Evolutionary conservation across 2,888 invertebrate species (phyloP), one percentile per base, ranked within the genome.

Genomic region (Athalia cordata): DNA sequence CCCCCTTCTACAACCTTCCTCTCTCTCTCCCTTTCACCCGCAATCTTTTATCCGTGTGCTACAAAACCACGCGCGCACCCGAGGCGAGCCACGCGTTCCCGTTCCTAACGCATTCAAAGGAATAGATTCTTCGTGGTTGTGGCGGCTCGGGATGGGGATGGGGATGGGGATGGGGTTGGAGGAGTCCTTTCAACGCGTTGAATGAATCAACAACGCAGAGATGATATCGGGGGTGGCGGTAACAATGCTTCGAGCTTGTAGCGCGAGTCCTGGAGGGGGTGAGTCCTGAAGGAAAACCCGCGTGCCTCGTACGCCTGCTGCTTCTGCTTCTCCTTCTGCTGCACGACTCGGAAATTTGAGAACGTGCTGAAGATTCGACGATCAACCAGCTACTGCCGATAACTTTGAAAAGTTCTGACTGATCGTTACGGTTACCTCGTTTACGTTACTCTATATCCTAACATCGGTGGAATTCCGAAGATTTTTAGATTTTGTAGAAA

Each of bases 201-300:
- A 86, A 85, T 84, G 86, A 86, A 85, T 85, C 85, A 83, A 82
- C 84, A 81, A 82, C 83, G 75, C 43, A 74, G 75, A 75, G 83
- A 81, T 81, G 83, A 84, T 82, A 82, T 81, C 81, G 82, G 78
- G 82, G 83, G 82, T 81, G 77, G 80, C 80, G 64, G 81, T 82
- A 83, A 84, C 82, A 84, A 85, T 83, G 80, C 80, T 79, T 55
- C 79, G 78, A 79, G 78, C 66, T 66, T 67, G 78, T 80, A 64
- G 74, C 68, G 50, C 77, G 76, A 50, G 52, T 75, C 64, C 62
- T 67, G 75, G 52, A 79, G 81, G 67, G 81, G 81, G 81, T 81
- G 80, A 29, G 62, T 67, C 45, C 67, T 29, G 29, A 29, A 29
- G 29, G 29, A 29, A 29, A 29, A 29, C 62, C 67, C 79, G 74